Conservation (phyloP, 2,797 vertebrate species). For the Lepidocolaptes lacrymiger region DNA sequence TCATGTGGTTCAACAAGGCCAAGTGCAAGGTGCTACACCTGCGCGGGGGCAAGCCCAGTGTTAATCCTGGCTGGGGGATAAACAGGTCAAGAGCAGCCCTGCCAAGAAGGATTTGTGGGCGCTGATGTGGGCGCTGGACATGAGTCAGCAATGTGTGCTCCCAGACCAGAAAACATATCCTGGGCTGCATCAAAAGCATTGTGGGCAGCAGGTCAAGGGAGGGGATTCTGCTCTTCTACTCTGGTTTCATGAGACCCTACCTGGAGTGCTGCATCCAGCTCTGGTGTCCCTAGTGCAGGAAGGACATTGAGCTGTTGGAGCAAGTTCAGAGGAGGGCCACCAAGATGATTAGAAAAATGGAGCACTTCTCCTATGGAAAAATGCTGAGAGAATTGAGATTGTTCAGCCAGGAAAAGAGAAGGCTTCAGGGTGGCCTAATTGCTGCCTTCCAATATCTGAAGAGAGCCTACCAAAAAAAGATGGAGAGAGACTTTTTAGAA, state of each 20-base stretch:
- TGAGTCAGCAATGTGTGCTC: background rate
- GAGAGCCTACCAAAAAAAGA: background rate
- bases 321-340: background rate
- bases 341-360: background rate
- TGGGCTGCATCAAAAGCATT: background rate
- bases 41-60: background rate
- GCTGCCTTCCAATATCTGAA: background rate
- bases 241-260: background rate
- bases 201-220: background rate
- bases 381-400: background rate
- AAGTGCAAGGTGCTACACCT: background rate
- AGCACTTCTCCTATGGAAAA: background rate
- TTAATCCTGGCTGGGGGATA: background rate
- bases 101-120: background rate
- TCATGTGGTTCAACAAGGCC: background rate
- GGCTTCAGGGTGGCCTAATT: background rate
- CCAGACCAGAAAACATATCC: background rate
- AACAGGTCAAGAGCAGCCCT: background rate
- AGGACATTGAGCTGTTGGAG: background rate
- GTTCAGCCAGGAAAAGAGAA: background rate
- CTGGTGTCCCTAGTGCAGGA: background rate
- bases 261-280: background rate
- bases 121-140: background rate
- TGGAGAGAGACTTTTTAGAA: background rate
- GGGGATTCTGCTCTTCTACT: background rate